Conservation (phyloP, 2,113 vertebrate genomes). For the Rhipidura dahli region DNA sequence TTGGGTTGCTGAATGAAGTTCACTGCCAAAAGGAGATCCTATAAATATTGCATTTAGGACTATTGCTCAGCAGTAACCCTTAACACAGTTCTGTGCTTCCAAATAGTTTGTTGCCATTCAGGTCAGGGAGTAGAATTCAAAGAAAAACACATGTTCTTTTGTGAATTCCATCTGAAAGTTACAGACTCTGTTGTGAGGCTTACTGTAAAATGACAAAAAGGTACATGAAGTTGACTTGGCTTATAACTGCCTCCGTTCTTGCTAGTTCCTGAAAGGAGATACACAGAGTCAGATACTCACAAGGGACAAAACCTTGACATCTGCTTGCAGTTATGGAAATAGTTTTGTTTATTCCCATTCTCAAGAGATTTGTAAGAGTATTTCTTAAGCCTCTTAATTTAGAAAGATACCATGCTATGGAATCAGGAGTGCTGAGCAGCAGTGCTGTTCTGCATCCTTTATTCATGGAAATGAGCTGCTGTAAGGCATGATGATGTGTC, state of each 20-base stretch:
- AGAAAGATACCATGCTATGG: background rate
- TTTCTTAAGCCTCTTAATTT: conserved; percentile 12
- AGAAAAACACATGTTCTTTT: background rate
- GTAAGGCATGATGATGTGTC: background rate
- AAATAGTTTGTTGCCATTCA: background rate
- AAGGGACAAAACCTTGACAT: background rate
- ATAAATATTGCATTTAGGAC: background rate
- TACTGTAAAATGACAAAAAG: background rate
- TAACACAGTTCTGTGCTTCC: background rate
- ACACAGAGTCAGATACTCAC: background rate
- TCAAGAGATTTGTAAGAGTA: background rate
- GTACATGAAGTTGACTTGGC: background rate
- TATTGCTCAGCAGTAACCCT: background rate
- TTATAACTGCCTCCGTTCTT: background rate
- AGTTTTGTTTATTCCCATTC: conserved; percentile 21
- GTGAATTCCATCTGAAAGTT: background rate
- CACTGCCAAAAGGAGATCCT: background rate
- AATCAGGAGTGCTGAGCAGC: background rate
- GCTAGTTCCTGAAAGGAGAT: background rate
- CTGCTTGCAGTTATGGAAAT: background rate
- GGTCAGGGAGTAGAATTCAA: background rate
- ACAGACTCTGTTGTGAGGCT: too few species aligned
- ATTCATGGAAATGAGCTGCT: conserved; percentile 30
- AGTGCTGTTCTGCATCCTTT: background rate
- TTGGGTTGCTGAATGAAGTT: background rate